Evolutionary conservation across 2,797 vertebrate species (phyloP), one percentile per base, ranked within the genome.

Genomic region (Rhadinocentrus ornatus): DNA sequence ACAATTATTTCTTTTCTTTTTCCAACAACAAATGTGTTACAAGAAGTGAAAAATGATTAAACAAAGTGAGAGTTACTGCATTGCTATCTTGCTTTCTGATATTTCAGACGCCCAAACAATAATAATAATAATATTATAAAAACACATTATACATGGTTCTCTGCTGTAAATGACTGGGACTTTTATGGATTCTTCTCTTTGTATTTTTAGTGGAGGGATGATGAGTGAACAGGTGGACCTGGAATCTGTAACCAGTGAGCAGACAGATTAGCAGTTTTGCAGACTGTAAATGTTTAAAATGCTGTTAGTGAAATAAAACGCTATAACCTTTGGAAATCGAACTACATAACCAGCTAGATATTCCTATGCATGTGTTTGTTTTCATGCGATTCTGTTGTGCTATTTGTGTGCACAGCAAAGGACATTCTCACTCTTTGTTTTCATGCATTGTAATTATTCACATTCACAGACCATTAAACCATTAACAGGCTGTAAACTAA

Each of bases 391-490:
- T 66, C 46, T 35, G 4, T 57, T 76, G 16, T 64, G 52, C 52
- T 76, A 64, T 88, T 78, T 80, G 68, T 73, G 56, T 75, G 41
- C 52, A 69, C 69, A 64, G 41, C 56, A 86, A 86, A 86, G 82
- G 83, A 82, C 71, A 87, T 78, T 86, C 62, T 80, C 72, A 78
- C 81, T 81, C 65, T 81, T 80, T 72, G 62, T 75, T 80, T 86
- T 86, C 72, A 73, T 82, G 71, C 66, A 24, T 72, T 64, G 60
- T 83, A 88, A 78, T 84, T 85, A 85, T 89, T 91, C 81, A 84
- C 81, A 88, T 90, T 92, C 84, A 90, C 89, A 92, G 83, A 72
- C 84, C 81, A 85, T 88, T 90, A 91, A 90, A 83, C 67, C 65
- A 87, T 88, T 86, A 88, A 92, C 82, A 80, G 86, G 87, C 71